A percentile compares a stretch with the other conserved stretches of the same genome.
Conservation (phyloP, 2,113 vertebrate genomes). For the Neogobius melanostomus region DNA sequence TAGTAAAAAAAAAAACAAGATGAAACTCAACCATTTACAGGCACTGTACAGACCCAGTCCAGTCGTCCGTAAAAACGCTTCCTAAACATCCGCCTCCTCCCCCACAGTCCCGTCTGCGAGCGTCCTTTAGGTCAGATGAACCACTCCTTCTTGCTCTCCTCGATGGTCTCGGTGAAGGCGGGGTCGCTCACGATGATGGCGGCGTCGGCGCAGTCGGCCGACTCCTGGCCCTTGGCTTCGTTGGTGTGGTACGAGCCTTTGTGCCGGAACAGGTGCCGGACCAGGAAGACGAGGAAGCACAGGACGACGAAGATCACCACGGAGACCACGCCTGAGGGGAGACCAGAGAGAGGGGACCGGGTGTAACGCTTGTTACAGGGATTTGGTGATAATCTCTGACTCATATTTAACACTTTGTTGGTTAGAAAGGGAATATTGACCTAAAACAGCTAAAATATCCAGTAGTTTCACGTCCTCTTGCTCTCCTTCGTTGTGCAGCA, state of each 20-base stretch:
- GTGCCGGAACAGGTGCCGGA: conserved; percentile 97
- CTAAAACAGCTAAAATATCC: no score
- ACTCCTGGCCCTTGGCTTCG: conserved; percentile 94
- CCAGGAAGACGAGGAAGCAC: conserved; percentile 91
- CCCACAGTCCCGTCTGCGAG: conserved; percentile 34
- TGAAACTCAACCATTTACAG: not conserved
- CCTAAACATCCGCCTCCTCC: conserved; percentile 8
- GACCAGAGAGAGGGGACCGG: not conserved
- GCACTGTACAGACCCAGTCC: not conserved
- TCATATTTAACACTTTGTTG: no score
- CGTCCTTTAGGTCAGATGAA: conserved; percentile 82
- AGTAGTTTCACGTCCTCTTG: no score
- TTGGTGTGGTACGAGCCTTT: conserved; percentile 99
- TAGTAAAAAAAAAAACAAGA: not conserved
- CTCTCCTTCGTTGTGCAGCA: no score
- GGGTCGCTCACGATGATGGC: conserved; percentile 99
- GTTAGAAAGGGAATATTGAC: no score
- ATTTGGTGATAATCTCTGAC: no score
- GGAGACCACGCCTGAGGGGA: conserved; percentile 86
- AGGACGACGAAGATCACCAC: conserved; percentile 92
- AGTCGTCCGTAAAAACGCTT: not conserved
- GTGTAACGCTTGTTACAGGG: no score
- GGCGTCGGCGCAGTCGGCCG: conserved; percentile 90
- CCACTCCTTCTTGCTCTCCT: conserved; percentile 99
- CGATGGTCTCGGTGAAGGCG: conserved; percentile 97